Evolutionary conservation across 2,797 vertebrate species (phyloP).

Genomic region (Alosa sapidissima): DNA sequence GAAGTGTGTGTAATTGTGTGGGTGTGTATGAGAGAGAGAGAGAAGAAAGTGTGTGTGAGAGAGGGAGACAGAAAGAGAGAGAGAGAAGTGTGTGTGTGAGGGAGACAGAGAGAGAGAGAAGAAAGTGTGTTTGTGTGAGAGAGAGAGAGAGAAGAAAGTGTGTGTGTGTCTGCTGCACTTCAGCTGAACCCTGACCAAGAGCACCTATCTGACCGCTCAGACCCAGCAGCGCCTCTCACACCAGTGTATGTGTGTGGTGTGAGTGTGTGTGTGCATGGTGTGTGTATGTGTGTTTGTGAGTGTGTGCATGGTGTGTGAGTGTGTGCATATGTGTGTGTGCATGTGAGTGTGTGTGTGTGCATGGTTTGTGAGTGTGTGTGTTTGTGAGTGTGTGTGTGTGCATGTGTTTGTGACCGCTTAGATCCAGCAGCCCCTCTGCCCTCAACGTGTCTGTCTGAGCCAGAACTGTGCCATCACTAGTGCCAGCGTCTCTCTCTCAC

Average conservation of each 20-base stretch:
- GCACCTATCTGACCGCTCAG: not conserved
- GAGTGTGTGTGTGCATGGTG: no score
- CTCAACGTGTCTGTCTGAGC: not conserved
- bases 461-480: not conserved
- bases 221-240: not conserved
- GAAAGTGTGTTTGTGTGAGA: not conserved
- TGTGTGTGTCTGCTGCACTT: not conserved
- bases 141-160: not conserved
- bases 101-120: not conserved
- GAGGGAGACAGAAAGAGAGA: not conserved
- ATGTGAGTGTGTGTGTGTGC: not conserved
- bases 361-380: no score
- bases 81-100: not conserved
- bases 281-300: no score
- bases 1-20: no score
- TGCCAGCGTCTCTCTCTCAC: not conserved
- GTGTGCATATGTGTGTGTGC: no score
- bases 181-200: conserved; percentile 1
- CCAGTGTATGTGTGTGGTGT: no score
- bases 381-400: not conserved
- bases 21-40: not conserved
- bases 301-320: no score
- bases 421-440: not conserved
- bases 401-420: no score
- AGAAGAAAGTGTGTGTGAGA: not conserved